phyloP scores from a whole-genome alignment of 2,113 vertebrate species.

The Chionodraco myersi region DNA sequence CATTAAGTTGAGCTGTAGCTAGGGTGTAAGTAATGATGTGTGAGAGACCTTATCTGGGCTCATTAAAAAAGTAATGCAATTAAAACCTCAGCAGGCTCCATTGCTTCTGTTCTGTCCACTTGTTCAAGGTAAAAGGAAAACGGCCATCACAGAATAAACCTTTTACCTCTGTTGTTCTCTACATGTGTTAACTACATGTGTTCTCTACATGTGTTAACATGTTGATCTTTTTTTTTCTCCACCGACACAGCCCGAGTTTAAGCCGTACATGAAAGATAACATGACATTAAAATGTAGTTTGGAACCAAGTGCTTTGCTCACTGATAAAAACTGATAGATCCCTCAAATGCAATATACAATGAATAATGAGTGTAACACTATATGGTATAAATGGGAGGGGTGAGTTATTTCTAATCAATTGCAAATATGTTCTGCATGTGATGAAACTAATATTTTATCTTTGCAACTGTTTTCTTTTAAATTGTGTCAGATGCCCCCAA shows the following conservation, averaged over 20 bases:
- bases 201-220: not conserved
- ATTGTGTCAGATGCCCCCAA: not conserved
- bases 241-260: not conserved
- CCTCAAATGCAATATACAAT: not conserved
- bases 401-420: conserved; percentile 3
- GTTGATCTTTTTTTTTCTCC: no score
- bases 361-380: not conserved
- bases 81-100: conserved; percentile 27
- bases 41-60: conserved; percentile 16
- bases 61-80: conserved; percentile 28
- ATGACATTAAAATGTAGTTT: no score
- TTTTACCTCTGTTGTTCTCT: not conserved
- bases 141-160: not conserved
- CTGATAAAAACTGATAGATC: not conserved
- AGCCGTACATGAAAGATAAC: not conserved
- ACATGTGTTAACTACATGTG: not conserved
- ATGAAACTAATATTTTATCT: not conserved
- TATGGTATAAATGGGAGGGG: conserved; percentile 2
- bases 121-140: not conserved
- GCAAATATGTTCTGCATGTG: conserved; percentile 3
- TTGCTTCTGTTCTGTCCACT: conserved; percentile 5
- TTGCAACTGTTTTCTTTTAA: not conserved
- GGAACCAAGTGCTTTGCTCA: no score
- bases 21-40: conserved; percentile 31
- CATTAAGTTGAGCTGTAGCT: conserved; percentile 9